phyloP scores from a whole-genome alignment of 2,888 invertebrate genomes.

The Enoplolaimus lenunculus region DNA sequence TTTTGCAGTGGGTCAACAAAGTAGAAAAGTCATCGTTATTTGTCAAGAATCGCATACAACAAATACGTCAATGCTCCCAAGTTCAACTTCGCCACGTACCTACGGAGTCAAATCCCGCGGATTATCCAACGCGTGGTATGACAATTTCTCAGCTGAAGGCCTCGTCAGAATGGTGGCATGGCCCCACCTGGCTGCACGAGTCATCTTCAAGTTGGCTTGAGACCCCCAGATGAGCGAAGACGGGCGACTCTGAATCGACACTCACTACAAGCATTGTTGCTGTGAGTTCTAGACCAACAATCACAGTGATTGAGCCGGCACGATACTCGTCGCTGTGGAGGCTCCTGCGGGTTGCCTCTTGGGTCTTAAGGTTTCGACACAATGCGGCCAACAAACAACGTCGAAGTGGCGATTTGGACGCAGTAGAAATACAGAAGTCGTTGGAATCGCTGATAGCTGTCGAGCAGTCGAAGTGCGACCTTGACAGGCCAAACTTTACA shows the following conservation, averaged over 20 bases:
- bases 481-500: background rate
- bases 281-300: background rate
- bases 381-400: background rate
- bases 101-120: background rate
- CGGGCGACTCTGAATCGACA: background rate
- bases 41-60: background rate
- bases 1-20: conserved; percentile 10
- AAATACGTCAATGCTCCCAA: background rate
- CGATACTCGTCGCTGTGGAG: background rate
- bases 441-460: background rate
- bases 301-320: background rate
- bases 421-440: background rate
- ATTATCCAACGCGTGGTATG: background rate
- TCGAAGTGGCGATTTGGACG: background rate
- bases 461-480: background rate
- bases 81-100: background rate
- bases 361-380: background rate
- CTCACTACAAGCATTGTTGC: background rate
- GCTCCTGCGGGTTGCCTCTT: background rate
- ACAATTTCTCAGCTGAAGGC: background rate
- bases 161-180: background rate
- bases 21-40: background rate
- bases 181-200: background rate
- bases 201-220: background rate
- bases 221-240: background rate